These are phyloP conservation scores for Mermis nigrescens DNA, from an alignment of 2,888 invertebrate genomes.

Conservation along the genomic window DNA sequence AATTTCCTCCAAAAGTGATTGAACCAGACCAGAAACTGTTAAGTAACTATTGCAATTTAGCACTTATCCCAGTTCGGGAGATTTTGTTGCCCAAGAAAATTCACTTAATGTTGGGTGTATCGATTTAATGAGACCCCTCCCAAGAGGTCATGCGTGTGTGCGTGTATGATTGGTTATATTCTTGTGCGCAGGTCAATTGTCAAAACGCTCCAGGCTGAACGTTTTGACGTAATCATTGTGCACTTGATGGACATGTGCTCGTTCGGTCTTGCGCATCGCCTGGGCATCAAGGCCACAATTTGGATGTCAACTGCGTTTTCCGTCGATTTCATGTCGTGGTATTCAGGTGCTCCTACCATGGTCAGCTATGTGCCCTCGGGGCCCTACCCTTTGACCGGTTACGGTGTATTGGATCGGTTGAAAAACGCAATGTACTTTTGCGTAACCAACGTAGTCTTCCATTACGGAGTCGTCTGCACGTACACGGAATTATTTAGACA, in stretches of 20 bases:
- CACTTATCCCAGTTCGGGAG: no score
- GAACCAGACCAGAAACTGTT: no score
- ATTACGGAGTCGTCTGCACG: not conserved
- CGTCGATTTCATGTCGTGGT: slow-evolving; percentile 10
- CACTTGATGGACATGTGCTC: slow-evolving; percentile 8
- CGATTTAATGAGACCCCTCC: no score
- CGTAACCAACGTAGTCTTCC: not conserved
- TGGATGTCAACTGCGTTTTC: slow-evolving; percentile 11
- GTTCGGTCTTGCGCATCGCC: not conserved
- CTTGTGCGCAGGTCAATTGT: no score
- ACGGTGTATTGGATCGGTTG: not conserved
- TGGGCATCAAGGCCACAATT: not conserved
- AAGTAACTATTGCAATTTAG: no score
- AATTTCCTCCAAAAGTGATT: no score
- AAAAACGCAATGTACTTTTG: not conserved
- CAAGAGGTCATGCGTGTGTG: no score
- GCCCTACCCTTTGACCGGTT: not conserved
- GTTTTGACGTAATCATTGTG: slow-evolving; percentile 10
- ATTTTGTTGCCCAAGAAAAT: no score
- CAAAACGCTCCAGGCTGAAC: not conserved
- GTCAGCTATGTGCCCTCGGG: slow-evolving; percentile 4
- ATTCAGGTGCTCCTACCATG: slow-evolving; percentile 4
- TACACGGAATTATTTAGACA: not conserved
- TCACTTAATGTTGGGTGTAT: no score
- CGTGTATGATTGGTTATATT: no score